Evolutionary conservation across 2,888 invertebrate species (phyloP), one percentile per base, ranked within the genome.

Genomic region (Cephus spinipes): DNA sequence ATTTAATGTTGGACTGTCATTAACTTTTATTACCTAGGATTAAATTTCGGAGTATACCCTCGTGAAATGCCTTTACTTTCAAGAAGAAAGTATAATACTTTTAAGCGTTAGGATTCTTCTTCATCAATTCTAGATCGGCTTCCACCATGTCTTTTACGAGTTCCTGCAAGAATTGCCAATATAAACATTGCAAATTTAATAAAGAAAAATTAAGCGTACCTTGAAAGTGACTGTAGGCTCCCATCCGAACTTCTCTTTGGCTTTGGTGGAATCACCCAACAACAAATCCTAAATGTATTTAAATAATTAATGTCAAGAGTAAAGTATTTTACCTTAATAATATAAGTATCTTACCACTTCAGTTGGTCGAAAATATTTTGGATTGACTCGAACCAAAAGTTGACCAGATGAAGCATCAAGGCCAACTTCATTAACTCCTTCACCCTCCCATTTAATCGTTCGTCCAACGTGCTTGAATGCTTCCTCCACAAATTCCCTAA

Each of bases 131-230:
- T 68, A 99, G 93, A 92, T 99, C 99, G 0, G 97, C 94, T 40
- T 95, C 94, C 94, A 99, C 96, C 99, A 99, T 99, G 89, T 99
- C 99, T 87, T 95, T 95, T 3, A 99, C 98, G 73, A 99, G 94
- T 89, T 96, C 95, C 88, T 94, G 92, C 89, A 96, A 90, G 75
- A 78, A 79, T 80, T 77, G 11, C 69, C 32, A 73, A 78, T 73
- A 55, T 76, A 76, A 75, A 78, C 32, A 69, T 69, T 74, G 34
- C 75, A 69, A 33, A 75, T 71, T 75, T n/a, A 75, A 15, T 74
- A 6, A 77, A 55, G 23, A 55, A 23, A 55, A 12, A 31, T 68
- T 74, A 68, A 77, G 82, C 85, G 85, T 90, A 94, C 94, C 90
- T 93, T 87, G 89, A 95, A 98, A 73, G 95, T 93, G 36, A 97